phyloP scores from a whole-genome alignment of 2,113 vertebrate species.

The Dermatemys mawii region DNA sequence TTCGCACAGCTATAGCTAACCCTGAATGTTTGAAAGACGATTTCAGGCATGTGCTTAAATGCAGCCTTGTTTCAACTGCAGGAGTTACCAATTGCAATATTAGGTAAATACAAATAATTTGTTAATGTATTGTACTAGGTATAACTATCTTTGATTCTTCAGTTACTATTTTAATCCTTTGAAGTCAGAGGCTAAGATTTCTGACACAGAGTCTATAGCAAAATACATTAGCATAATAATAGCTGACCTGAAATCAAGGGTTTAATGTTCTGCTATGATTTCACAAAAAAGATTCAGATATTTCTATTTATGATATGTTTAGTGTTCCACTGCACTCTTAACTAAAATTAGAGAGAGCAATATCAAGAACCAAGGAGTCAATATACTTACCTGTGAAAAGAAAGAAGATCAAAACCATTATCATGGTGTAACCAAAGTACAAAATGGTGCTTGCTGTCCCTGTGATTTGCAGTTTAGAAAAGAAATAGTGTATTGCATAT shows the following conservation, averaged over 20 bases:
- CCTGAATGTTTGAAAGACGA: background rate
- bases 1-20: background rate
- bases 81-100: background rate
- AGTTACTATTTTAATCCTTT: background rate
- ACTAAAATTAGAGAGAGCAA: background rate
- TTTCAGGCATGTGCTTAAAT: background rate
- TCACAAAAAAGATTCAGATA: background rate
- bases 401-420: constrained; percentile 97
- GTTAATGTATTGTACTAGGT: background rate
- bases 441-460: constrained; percentile 93
- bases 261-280: background rate
- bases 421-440: constrained; percentile 95
- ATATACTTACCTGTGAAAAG: constrained; percentile 88
- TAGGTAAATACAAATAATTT: background rate
- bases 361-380: background rate
- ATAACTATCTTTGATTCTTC: background rate
- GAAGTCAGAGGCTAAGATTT: background rate
- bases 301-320: background rate
- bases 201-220: background rate
- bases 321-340: background rate
- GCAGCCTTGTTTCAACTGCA: background rate
- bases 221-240: background rate
- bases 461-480: constrained; percentile 93
- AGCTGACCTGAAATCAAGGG: background rate
- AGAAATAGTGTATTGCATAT: constrained; percentile 95